phyloP scores from a whole-genome alignment of 2,888 invertebrate genomes.

The Dioctria rufipes region DNA sequence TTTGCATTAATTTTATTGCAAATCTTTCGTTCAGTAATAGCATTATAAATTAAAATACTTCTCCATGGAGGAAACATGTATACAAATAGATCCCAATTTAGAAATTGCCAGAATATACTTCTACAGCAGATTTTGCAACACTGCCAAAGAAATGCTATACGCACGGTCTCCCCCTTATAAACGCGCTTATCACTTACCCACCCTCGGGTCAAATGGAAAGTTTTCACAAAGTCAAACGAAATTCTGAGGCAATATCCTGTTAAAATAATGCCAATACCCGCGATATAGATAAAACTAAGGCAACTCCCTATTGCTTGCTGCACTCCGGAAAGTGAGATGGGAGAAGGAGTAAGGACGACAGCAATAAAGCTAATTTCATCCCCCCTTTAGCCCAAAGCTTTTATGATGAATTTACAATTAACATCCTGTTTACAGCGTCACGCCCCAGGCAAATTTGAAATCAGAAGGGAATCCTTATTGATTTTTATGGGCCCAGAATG shows the following conservation, averaged over 20 bases:
- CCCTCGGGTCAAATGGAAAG: neutral
- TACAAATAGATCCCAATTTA: too few species aligned
- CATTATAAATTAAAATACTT: too few species aligned
- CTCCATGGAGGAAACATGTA: too few species aligned
- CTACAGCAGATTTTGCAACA: too few species aligned
- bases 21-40: too few species aligned
- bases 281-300: neutral
- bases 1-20: too few species aligned
- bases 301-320: neutral
- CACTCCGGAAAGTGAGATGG: neutral
- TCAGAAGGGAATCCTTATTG: slow-evolving; percentile 41
- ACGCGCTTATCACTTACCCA: neutral
- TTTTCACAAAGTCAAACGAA: slow-evolving; percentile 34
- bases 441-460: slow-evolving; percentile 37
- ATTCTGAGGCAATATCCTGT: slow-evolving; percentile 45
- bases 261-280: slow-evolving; percentile 42
- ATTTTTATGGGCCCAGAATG: slow-evolving; percentile 43
- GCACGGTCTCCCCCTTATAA: too few species aligned
- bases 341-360: neutral
- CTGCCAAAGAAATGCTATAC: too few species aligned
- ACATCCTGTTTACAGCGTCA: slow-evolving; percentile 52
- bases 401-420: slow-evolving; percentile 52
- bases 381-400: slow-evolving; percentile 27
- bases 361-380: slow-evolving; percentile 44
- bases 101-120: too few species aligned